phyloP scores from a whole-genome alignment of 1,140 invertebrate genomes.

The Listronotus oregonensis region DNA sequence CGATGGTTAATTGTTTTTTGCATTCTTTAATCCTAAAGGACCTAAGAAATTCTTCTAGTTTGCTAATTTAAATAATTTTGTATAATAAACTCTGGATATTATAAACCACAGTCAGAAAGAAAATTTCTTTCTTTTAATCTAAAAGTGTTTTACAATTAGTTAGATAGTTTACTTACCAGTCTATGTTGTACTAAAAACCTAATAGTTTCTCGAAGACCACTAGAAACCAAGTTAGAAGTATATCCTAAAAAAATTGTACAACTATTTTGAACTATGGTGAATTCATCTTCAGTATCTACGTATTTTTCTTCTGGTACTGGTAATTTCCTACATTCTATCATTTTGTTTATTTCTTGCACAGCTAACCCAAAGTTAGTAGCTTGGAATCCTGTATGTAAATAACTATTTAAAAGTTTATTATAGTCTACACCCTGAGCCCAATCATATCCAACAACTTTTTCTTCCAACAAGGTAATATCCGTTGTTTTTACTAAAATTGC shows the following conservation, averaged over 20 bases:
- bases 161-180: slow-evolving; percentile 61
- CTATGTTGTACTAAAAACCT: slow-evolving; percentile 88
- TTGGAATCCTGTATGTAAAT: slow-evolving; percentile 88
- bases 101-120: too few relatives aligned
- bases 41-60: too few relatives aligned
- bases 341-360: slow-evolving; percentile 89
- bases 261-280: slow-evolving; percentile 75
- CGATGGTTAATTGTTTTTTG: too few relatives aligned
- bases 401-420: slow-evolving; percentile 80
- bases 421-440: slow-evolving; percentile 94
- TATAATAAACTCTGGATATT: too few relatives aligned
- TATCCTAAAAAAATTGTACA: slow-evolving; percentile 98
- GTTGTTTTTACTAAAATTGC: slow-evolving; percentile 50
- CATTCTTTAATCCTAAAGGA: too few relatives aligned
- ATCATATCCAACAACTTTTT: slow-evolving; percentile 79
- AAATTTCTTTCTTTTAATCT: too few relatives aligned
- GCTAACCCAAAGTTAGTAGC: slow-evolving; percentile 93
- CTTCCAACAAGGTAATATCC: slow-evolving; percentile 46
- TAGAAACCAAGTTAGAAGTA: slow-evolving; percentile 97
- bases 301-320: slow-evolving; percentile 72
- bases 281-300: slow-evolving; percentile 75
- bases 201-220: slow-evolving; percentile 91
- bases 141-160: too few relatives aligned
- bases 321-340: slow-evolving; percentile 76
- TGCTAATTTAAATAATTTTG: too few relatives aligned